These are phyloP conservation scores for Eriosoma lanigerum DNA, from an alignment of 1,140 invertebrate species.

Conservation along the genomic window DNA sequence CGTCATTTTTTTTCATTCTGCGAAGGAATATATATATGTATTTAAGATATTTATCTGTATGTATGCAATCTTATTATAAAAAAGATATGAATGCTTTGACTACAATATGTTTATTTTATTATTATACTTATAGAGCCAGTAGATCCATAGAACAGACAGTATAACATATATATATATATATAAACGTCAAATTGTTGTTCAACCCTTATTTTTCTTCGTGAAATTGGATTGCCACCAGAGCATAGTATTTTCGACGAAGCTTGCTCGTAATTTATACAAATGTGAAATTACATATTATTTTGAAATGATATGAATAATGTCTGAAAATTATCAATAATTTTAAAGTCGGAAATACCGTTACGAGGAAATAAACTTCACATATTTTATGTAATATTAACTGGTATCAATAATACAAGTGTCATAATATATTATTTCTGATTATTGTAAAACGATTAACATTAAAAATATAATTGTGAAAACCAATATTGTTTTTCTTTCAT, in stretches of 20 bases:
- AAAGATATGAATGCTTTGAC: neutral
- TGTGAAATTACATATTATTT: neutral
- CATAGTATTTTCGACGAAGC: neutral
- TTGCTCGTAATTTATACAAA: neutral
- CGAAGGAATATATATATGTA: neutral
- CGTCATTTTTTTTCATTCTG: neutral
- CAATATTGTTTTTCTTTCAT: too few species aligned
- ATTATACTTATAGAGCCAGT: neutral
- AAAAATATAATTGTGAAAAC: too few species aligned
- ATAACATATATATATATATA: neutral
- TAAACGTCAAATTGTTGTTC: neutral
- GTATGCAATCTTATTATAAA: neutral
- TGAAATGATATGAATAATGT: neutral
- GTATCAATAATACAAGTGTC: too few species aligned
- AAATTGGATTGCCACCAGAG: neutral
- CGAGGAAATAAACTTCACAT: too few species aligned
- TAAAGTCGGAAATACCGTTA: too few species aligned
- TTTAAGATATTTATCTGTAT: neutral
- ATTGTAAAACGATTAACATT: too few species aligned
- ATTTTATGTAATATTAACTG: too few species aligned
- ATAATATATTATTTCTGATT: too few species aligned
- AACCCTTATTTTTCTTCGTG: neutral
- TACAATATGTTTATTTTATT: slow-evolving; percentile 21
- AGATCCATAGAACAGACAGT: neutral
- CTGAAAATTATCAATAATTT: neutral